Percentiles rank a stretch among this genome's conserved stretches.
Evolutionary conservation across 1,140 invertebrate genomes (phyloP).

Genomic region (Teleopsis dalmanni): DNA sequence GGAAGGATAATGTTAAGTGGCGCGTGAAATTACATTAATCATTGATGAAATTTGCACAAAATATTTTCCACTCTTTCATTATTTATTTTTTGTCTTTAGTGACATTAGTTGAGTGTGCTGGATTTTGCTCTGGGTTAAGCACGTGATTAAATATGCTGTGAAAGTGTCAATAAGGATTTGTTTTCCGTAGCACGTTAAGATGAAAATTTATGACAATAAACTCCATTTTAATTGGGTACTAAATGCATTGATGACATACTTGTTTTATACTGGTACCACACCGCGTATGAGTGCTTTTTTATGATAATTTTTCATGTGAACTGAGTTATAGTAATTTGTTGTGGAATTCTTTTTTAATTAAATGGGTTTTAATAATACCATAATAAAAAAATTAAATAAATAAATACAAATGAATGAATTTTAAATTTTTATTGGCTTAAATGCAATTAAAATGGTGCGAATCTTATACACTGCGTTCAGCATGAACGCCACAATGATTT

Average conservation of each 20-base stretch:
- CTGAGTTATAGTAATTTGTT: neutral
- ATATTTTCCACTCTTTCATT: neutral
- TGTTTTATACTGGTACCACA: neutral
- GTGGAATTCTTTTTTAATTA: neutral
- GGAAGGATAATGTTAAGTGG: constrained; percentile 43
- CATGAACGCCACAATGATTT: neutral
- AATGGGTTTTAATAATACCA: neutral
- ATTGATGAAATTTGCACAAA: constrained; percentile 35
- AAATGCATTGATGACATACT: neutral
- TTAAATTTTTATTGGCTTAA: neutral
- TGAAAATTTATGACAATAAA: neutral
- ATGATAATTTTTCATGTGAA: neutral
- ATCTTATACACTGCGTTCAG: no score
- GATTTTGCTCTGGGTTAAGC: no score
- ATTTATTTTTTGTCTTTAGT: neutral
- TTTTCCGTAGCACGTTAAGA: neutral
- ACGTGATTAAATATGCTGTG: neutral
- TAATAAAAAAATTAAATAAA: neutral
- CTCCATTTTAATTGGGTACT: neutral
- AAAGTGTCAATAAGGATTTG: neutral
- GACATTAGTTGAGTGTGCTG: neutral
- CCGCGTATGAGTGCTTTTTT: neutral
- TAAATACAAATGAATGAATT: neutral
- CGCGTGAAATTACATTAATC: constrained; percentile 45
- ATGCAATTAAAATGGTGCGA: neutral